Percentiles rank a stretch among this genome's conserved stretches.
Conservation (phyloP, 1,140 invertebrate genomes). For the Drosophila albomicans region DNA sequence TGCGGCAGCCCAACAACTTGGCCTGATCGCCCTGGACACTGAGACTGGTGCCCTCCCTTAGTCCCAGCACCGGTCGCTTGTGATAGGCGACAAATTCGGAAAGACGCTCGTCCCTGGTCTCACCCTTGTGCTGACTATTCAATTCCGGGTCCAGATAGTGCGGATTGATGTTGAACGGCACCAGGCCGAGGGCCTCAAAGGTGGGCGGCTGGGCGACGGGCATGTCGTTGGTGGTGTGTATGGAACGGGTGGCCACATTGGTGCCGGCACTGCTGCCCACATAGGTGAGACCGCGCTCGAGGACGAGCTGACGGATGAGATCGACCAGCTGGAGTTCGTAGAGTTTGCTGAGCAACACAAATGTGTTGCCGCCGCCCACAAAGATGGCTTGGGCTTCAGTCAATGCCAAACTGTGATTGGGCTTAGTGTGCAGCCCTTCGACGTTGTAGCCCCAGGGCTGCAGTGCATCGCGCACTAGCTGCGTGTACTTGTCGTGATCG, state of each 20-base stretch:
- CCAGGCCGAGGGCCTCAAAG: slow-evolving; percentile 90
- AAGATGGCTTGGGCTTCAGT: slow-evolving; percentile 89
- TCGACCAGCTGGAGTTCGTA: slow-evolving; percentile 90
- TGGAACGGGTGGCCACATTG: slow-evolving; percentile 92
- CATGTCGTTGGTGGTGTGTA: slow-evolving; percentile 92
- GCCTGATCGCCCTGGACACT: slow-evolving; percentile 87
- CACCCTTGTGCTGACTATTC: slow-evolving; percentile 90
- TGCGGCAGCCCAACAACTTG: slow-evolving; percentile 87
- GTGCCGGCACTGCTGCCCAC: slow-evolving; percentile 93
- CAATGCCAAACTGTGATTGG: slow-evolving; percentile 87
- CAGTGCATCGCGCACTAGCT: slow-evolving; percentile 87
- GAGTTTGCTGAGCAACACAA: slow-evolving; percentile 89
- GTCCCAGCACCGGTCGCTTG: slow-evolving; percentile 88
- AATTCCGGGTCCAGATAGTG: slow-evolving; percentile 90
- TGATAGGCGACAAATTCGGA: slow-evolving; percentile 88
- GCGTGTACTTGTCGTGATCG: slow-evolving; percentile 89
- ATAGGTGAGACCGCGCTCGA: slow-evolving; percentile 89
- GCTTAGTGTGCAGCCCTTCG: slow-evolving; percentile 88
- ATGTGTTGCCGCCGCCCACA: slow-evolving; percentile 93
- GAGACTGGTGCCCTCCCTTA: slow-evolving; percentile 90
- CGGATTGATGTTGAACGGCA: slow-evolving; percentile 95
- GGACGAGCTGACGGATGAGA: slow-evolving; percentile 88
- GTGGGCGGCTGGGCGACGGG: slow-evolving; percentile 91
- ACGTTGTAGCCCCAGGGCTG: slow-evolving; percentile 88
- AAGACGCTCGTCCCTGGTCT: slow-evolving; percentile 90